phyloP scores from a whole-genome alignment of 2,888 invertebrate species.

The Drosophila rellima region DNA sequence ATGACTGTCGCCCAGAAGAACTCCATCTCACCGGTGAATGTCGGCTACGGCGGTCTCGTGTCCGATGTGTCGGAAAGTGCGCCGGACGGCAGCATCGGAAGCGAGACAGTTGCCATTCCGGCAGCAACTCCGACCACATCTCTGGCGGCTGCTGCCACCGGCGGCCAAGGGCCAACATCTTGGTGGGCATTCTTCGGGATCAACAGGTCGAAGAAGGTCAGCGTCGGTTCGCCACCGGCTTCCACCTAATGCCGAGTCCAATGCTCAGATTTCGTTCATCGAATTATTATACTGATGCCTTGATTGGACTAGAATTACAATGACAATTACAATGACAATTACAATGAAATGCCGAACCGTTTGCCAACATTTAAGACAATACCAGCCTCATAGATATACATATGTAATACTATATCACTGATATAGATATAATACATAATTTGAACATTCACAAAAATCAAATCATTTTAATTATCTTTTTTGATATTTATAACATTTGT shows the following conservation, averaged over 20 bases:
- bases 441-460: too few relatives aligned
- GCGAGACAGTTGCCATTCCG: background rate
- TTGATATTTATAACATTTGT: too few relatives aligned
- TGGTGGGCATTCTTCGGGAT: constrained; percentile 63
- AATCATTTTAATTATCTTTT: too few relatives aligned
- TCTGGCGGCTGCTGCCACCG: background rate
- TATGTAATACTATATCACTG: background rate
- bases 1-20: constrained; percentile 2
- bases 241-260: constrained; percentile 4
- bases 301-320: constrained; percentile 9
- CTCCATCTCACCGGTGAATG: background rate
- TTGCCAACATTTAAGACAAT: constrained; percentile 2
- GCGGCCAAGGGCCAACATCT: constrained; percentile 1
- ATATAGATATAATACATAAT: too few relatives aligned
- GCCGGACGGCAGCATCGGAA: background rate
- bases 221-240: constrained; percentile 24
- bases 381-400: background rate
- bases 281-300: constrained; percentile 24
- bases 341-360: background rate
- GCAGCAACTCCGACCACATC: background rate
- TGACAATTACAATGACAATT: background rate
- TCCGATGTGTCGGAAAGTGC: background rate
- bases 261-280: constrained; percentile 24
- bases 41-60: background rate
- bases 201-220: constrained; percentile 43